A percentile compares a stretch with the other conserved stretches of the same genome.
Conservation (phyloP, 2,113 vertebrate species). For the Caloenas nicobarica region DNA sequence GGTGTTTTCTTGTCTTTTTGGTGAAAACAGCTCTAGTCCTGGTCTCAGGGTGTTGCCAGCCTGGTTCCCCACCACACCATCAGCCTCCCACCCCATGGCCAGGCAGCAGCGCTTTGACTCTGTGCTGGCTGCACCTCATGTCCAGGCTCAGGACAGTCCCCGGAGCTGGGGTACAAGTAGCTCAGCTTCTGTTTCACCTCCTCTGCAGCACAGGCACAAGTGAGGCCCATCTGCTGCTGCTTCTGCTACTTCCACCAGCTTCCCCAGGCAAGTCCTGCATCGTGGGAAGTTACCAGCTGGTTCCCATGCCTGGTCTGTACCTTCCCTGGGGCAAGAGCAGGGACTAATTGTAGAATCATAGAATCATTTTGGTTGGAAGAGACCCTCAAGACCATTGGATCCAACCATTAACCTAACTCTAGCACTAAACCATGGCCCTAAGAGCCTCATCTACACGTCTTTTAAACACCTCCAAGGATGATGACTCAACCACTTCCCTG, state of each 20-base stretch:
- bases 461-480: too few relatives aligned
- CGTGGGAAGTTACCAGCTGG: not conserved
- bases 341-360: not conserved
- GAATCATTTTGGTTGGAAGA: too few relatives aligned
- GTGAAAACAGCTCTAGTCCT: not conserved
- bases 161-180: not conserved
- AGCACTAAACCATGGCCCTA: too few relatives aligned
- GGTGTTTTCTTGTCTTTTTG: not conserved
- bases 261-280: not conserved
- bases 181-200: not conserved
- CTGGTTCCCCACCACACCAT: not conserved
- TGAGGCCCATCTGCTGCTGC: rapidly evolving
- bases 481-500: too few relatives aligned
- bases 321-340: not conserved
- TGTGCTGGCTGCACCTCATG: not conserved
- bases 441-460: too few relatives aligned
- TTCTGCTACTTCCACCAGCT: not conserved
- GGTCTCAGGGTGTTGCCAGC: not conserved
- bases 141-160: not conserved
- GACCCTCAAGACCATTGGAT: too few relatives aligned
- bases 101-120: not conserved
- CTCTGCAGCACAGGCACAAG: not conserved
- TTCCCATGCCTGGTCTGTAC: not conserved
- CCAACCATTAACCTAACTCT: too few relatives aligned
- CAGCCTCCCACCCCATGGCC: not conserved